phyloP scores from a whole-genome alignment of 2,113 vertebrate species.

The Peromyscus leucopus region DNA sequence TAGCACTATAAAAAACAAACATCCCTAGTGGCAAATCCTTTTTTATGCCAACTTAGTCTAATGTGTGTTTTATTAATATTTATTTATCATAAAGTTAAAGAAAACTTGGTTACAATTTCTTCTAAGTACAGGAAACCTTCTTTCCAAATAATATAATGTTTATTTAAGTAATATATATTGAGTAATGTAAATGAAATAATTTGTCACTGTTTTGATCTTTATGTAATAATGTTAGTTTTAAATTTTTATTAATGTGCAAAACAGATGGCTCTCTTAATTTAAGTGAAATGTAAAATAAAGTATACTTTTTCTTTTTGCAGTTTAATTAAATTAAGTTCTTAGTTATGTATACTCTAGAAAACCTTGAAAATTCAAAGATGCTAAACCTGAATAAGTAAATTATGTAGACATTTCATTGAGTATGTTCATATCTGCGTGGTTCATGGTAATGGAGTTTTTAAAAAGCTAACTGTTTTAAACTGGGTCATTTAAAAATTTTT shows the following conservation, averaged over 20 bases:
- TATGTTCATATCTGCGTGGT: slow-evolving; percentile 17
- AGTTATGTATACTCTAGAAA: neutral
- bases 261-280: neutral
- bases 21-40: slow-evolving; percentile 14
- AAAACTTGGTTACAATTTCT: slow-evolving; percentile 37
- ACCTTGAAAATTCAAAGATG: slow-evolving; percentile 30
- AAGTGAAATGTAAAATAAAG: slow-evolving; percentile 21
- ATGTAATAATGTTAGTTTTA: slow-evolving; percentile 28
- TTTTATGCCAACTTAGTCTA: slow-evolving; percentile 38
- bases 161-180: neutral
- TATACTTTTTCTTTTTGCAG: slow-evolving; percentile 7
- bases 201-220: slow-evolving; percentile 1
- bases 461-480: slow-evolving; percentile 20
- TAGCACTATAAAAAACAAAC: slow-evolving; percentile 16
- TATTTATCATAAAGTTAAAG: neutral
- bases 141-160: neutral
- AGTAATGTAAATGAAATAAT: slow-evolving; percentile 26
- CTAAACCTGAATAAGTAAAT: neutral
- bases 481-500: neutral
- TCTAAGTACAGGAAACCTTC: neutral
- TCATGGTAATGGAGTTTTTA: neutral
- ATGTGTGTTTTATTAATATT: neutral
- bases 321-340: neutral
- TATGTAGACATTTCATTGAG: neutral
- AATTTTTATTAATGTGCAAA: neutral